Evolutionary conservation across 2,888 invertebrate genomes (phyloP).

Genomic region (Drosophila mulleri): DNA sequence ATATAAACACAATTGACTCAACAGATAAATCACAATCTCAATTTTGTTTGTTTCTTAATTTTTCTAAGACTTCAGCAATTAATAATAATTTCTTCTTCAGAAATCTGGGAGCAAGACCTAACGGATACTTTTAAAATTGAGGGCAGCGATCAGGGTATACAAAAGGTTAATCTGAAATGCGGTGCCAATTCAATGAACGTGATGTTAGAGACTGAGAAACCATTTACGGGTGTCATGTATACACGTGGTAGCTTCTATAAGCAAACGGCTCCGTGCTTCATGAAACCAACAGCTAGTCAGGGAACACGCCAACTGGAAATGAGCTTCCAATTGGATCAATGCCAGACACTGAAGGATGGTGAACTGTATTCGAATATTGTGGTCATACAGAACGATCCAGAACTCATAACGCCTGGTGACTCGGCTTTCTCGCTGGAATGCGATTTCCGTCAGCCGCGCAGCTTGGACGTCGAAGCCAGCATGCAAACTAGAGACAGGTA

Average conservation of each 20-base stretch:
- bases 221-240: conserved; percentile 88
- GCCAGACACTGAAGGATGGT: conserved; percentile 86
- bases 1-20: no score
- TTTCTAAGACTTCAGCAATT: neutral
- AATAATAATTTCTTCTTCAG: conserved; percentile 45
- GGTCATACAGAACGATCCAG: conserved; percentile 89
- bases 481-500: conserved; percentile 85
- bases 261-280: conserved; percentile 87
- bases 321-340: conserved; percentile 87
- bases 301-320: conserved; percentile 86
- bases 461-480: conserved; percentile 86
- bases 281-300: conserved; percentile 85
- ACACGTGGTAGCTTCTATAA: conserved; percentile 88
- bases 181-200: conserved; percentile 87
- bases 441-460: conserved; percentile 87
- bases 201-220: conserved; percentile 86
- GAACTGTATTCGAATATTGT: conserved; percentile 88
- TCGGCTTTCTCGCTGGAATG: conserved; percentile 89
- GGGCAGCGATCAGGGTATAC: conserved; percentile 86
- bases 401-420: conserved; percentile 88
- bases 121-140: conserved; percentile 87
- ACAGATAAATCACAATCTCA: neutral
- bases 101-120: conserved; percentile 86
- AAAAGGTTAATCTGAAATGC: conserved; percentile 87
- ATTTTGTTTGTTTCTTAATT: neutral